Conservation (phyloP, 2,113 vertebrate genomes). For the Phoenicopterus ruber region DNA sequence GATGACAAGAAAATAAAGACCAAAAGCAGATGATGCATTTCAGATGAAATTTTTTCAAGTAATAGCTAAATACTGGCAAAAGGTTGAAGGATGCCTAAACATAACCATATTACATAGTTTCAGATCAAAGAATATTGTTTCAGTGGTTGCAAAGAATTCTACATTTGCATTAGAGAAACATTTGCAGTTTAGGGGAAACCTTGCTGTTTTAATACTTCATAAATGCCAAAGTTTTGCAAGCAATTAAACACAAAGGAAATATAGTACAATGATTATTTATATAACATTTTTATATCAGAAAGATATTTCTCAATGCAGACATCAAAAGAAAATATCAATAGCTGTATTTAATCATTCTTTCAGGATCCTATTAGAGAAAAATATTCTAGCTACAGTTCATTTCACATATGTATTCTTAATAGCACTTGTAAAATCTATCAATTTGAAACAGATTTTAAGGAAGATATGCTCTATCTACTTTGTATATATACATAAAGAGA, state of each 20-base stretch:
- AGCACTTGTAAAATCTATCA: not conserved
- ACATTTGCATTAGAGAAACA: not conserved
- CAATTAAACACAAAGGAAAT: conserved; percentile 2
- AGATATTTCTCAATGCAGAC: not conserved
- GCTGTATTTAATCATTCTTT: not conserved
- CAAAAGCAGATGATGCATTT: conserved; percentile 43
- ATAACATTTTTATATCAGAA: not conserved
- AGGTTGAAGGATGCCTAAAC: conserved; percentile 41
- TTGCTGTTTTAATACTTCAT: not conserved
- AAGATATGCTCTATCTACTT: not conserved
- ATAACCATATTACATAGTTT: conserved; percentile 41
- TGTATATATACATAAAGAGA: not conserved
- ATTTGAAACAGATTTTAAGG: not conserved
- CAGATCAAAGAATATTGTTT: conserved; percentile 49
- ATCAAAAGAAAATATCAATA: not conserved
- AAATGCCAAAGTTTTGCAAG: conserved; percentile 31
- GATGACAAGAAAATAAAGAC: conserved; percentile 50
- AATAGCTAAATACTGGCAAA: conserved; percentile 39
- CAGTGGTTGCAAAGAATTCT: conserved; percentile 10
- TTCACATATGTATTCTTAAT: not conserved
- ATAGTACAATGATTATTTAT: not conserved
- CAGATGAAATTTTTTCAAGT: conserved; percentile 17
- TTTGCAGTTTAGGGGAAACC: not conserved
- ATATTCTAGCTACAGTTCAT: not conserved
- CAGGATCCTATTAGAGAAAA: not conserved